These are phyloP conservation scores for Drosophila littoralis DNA, from an alignment of 1,140 invertebrate species.

Conservation along the genomic window DNA sequence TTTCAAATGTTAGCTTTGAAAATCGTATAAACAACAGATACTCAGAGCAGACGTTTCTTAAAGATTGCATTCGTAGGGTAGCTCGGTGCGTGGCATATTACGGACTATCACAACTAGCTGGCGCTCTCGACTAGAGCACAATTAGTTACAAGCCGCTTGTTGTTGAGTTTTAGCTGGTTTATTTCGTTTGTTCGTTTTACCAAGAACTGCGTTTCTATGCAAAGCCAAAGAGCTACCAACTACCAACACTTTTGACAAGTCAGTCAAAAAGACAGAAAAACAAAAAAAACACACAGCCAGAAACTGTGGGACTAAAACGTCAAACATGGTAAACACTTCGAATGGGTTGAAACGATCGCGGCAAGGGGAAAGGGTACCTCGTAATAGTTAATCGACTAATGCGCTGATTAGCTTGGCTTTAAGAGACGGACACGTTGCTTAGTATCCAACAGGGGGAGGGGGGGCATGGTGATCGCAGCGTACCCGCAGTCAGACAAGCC, in stretches of 20 bases:
- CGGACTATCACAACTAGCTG: neutral
- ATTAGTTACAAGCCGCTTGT: neutral
- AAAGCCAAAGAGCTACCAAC: neutral
- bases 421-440: constrained; percentile 11
- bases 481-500: constrained; percentile 15
- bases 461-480: neutral
- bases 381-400: constrained; percentile 44
- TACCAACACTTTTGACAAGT: constrained; percentile 26
- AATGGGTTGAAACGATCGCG: neutral
- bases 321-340: neutral
- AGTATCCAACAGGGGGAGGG: constrained; percentile 6
- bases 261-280: constrained; percentile 2
- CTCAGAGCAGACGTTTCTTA: no score
- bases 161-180: neutral
- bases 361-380: neutral
- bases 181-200: neutral
- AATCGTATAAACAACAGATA: no score
- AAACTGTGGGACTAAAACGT: neutral
- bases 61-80: no score
- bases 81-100: neutral
- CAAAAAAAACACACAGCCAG: neutral
- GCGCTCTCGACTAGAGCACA: neutral
- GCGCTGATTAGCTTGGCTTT: constrained; percentile 35
- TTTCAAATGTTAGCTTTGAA: no score
- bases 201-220: constrained; percentile 13